Evolutionary conservation across 2,888 invertebrate species (phyloP).

Genomic region (Cephalotes varians): DNA sequence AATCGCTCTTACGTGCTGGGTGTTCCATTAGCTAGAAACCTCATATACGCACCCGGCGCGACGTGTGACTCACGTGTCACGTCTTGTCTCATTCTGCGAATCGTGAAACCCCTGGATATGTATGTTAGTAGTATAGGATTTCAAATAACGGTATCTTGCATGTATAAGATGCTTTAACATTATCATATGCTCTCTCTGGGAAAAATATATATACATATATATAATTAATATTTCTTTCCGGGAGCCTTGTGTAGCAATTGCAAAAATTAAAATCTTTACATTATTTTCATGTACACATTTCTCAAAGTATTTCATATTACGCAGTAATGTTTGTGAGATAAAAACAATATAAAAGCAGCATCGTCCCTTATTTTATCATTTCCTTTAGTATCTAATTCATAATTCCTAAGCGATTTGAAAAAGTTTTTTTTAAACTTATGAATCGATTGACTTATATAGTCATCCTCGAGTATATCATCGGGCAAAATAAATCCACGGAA

Average conservation of each 20-base stretch:
- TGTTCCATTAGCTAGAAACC: conserved; percentile 36
- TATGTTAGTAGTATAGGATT: conserved; percentile 34
- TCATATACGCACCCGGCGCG: background rate
- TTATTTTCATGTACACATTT: background rate
- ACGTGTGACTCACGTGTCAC: conserved; percentile 10
- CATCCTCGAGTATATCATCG: conserved; percentile 6
- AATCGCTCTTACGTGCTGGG: conserved; percentile 56
- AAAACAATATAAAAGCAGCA: background rate
- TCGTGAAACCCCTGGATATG: conserved; percentile 26
- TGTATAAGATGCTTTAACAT: background rate
- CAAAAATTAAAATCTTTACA: background rate
- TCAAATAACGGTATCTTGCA: background rate
- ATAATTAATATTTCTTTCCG: background rate
- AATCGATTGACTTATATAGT: conserved; percentile 25
- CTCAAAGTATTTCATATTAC: background rate
- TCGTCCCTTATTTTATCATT: background rate
- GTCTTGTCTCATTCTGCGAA: background rate
- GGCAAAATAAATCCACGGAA: conserved; percentile 35
- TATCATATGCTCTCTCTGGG: background rate
- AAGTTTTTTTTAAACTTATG: background rate
- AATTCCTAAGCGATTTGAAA: background rate
- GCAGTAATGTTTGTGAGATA: background rate
- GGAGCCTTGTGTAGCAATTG: background rate
- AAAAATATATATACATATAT: too few species aligned
- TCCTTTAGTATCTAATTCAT: background rate